These are phyloP conservation scores for Netelia virgata DNA, from an alignment of 2,888 invertebrate genomes.

Conservation along the genomic window DNA sequence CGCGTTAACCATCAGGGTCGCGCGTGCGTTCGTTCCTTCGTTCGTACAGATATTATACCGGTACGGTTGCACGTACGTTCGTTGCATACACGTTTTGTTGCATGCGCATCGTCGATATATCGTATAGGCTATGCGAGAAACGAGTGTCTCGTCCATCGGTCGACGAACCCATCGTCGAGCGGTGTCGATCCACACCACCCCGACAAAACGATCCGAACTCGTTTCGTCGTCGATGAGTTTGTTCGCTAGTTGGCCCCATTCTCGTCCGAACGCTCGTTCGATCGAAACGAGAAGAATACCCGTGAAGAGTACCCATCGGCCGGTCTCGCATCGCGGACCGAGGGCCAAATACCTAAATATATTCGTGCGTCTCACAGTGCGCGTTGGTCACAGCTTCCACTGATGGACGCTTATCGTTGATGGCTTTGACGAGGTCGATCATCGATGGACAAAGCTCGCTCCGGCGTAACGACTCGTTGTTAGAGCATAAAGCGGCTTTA, in stretches of 20 bases:
- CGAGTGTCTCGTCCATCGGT: too few relatives aligned
- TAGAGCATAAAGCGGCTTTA: constrained; percentile 65
- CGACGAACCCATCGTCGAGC: too few relatives aligned
- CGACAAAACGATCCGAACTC: neutral
- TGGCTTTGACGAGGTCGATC: constrained; percentile 73
- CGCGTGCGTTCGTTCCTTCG: neutral
- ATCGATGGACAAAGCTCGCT: constrained; percentile 81
- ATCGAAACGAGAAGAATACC: too few relatives aligned
- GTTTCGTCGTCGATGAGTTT: neutral
- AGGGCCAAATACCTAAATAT: constrained; percentile 48
- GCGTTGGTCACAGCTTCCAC: constrained; percentile 75
- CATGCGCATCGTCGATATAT: too few relatives aligned
- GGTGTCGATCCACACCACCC: neutral
- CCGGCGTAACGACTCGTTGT: constrained; percentile 79
- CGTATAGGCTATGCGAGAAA: too few relatives aligned
- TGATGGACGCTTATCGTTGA: constrained; percentile 81
- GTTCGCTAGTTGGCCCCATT: neutral
- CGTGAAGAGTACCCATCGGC: too few relatives aligned
- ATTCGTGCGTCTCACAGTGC: constrained; percentile 75
- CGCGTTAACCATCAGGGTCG: constrained; percentile 37
- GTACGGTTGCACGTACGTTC: too few relatives aligned
- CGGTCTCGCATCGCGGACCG: neutral
- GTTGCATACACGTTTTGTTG: too few relatives aligned
- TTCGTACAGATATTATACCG: neutral
- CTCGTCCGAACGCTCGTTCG: neutral